Percentiles rank a stretch among this genome's conserved stretches.
Evolutionary conservation across 2,888 invertebrate genomes (phyloP).

Genomic region (Drosophila rubida): DNA sequence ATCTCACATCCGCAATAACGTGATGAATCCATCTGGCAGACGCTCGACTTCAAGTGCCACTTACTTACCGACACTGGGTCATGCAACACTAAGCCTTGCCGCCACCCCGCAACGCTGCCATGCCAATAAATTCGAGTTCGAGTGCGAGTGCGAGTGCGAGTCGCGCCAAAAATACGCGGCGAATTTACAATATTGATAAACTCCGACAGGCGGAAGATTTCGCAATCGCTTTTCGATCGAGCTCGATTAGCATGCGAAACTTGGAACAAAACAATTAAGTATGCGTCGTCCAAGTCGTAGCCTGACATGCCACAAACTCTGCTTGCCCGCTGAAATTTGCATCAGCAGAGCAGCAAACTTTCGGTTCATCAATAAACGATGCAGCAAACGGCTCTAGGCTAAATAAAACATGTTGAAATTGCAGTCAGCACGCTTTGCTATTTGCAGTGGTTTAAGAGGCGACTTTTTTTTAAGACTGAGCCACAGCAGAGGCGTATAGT

Average conservation of each 20-base stretch:
- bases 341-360: too few relatives aligned
- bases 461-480: too few relatives aligned
- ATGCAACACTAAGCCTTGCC: constrained; percentile 10
- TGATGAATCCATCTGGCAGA: constrained; percentile 7
- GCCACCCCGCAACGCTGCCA: neutral
- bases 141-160: too few relatives aligned
- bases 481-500: neutral
- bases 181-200: neutral
- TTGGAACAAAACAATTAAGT: constrained; percentile 1
- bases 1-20: constrained; percentile 4
- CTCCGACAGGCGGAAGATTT: neutral
- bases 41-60: constrained; percentile 9
- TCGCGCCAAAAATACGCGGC: neutral
- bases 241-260: neutral
- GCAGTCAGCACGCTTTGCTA: too few relatives aligned
- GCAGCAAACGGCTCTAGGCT: too few relatives aligned
- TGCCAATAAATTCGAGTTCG: too few relatives aligned
- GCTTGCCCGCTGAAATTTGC: too few relatives aligned
- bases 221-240: constrained; percentile 5
- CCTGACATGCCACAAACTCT: neutral
- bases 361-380: neutral
- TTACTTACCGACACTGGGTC: neutral
- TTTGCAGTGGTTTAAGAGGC: too few relatives aligned
- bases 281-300: neutral
- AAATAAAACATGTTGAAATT: too few relatives aligned